Evolutionary conservation across 2,888 invertebrate species (phyloP), one percentile per base, ranked within the genome.

Genomic region (Plebejus anna): DNA sequence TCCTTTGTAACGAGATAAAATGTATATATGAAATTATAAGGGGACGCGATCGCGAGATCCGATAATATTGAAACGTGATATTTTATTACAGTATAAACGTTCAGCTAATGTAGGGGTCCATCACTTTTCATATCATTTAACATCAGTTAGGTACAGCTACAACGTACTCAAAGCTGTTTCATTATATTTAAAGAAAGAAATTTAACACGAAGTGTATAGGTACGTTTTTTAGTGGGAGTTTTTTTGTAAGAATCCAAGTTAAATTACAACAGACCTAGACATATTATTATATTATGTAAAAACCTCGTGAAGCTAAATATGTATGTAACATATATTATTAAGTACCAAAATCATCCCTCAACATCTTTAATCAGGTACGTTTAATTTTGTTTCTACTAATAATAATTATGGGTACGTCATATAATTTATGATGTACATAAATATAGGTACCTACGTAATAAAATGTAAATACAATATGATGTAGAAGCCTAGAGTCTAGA

Each of bases 11-110:
- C 84, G 83, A 86, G 85, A 89, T 89, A 86, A 86, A 88, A 90
- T 88, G 85, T 86, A 86, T 91, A 88, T 79, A 79, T 76, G 76
- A 81, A 81, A 81, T 85, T 87, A 86, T 84, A 85, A 89, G 90
- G 93, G 88, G 88, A 85, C 83, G 79, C 83, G 86, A 88, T 89
- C 88, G 83, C 89, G 88, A 89, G 88, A 90, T 87, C 85, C 82
- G 89, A 90, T 90, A 88, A 84, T 86, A 84, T 85, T 87, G 92
- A 90, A 92, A 93, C 84, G 84, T 88, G 92, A 93, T 93, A 92
- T 91, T 92, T 91, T 89, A 78, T 86, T 85, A 84, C 84, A 84
- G 83, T 82, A 83, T 85, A 81, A 86, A 88, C 76, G 61, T 88
- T 88, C 87, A 86, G 84, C 84, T 85, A 85, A 87, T 87, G 87